Evolutionary conservation across 1,140 invertebrate species (phyloP), one percentile per base, ranked within the genome.

Genomic region (Cyphomyrmex costatus): DNA sequence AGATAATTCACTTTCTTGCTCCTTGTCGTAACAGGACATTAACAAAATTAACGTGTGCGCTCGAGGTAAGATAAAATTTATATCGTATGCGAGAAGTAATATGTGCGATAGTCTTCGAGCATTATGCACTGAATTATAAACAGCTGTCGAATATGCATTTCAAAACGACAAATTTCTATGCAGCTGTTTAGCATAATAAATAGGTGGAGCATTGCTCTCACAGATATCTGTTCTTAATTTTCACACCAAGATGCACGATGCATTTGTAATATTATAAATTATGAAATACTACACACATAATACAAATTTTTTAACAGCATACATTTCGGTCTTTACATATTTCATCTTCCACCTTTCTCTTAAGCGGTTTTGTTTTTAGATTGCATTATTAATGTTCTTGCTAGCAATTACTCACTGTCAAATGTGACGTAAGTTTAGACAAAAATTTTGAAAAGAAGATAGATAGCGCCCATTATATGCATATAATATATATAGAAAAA

Each of bases 1-100:
- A 60, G 63, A 79, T 79, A 86, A 86, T 82, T 82, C 76, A 86
- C 61, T 86, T 86, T 63, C 84, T 79, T 79, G 56, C 53, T 86
- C 51, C n/a, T 56, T 63, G 33, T 70, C 66, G 71, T 86, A 61
- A 58, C 60, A 68, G 73, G 73, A 86, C 84, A 88, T 88, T 90
- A 90, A 90, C 56, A 60, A 88, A 82, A 90, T 90, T 88, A 88
- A 90, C 89, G 87, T 82, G 58, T 42, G 66, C 65, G 60, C 65
- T 76, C 82, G 84, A 58, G 83, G 53, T 73, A 85, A 77, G 85
- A 61, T 86, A 63, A 88, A 90, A 90, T 90, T 90, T 88, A 90
- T 90, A 79, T 85, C 77, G 24, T 36, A 70, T 77, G 53, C 30
- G 79, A 74, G 42, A 83, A 27, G 74, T 60, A 60, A 83, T 46